Percentiles rank a stretch among this genome's conserved stretches.
These are phyloP conservation scores for Lissonota sp. DNA, from an alignment of 2,888 invertebrate genomes.

Conservation along the genomic window DNA sequence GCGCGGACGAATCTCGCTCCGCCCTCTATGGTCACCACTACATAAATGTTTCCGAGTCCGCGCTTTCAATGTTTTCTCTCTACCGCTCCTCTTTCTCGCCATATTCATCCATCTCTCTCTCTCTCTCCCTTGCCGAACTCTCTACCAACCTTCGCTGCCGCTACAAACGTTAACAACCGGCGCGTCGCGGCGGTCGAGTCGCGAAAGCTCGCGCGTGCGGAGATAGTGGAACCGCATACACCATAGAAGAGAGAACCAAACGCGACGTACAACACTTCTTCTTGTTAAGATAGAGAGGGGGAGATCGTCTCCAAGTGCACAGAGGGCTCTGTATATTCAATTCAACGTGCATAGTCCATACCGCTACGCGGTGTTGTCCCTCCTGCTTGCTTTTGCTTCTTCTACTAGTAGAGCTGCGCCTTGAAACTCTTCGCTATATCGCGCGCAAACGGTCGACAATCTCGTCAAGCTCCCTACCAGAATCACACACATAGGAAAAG, in stretches of 20 bases:
- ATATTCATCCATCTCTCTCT: slow-evolving; percentile 11
- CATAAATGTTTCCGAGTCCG: slow-evolving; percentile 38
- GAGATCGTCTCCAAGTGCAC: slow-evolving; percentile 12
- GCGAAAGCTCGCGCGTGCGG: slow-evolving; percentile 52
- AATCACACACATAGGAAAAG: slow-evolving; percentile 48
- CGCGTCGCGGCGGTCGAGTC: slow-evolving; percentile 41
- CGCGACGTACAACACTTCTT: background rate
- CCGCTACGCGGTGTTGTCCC: slow-evolving; percentile 63
- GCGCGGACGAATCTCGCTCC: slow-evolving; percentile 84
- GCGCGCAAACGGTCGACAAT: no score
- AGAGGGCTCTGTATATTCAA: background rate
- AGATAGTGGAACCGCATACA: slow-evolving; percentile 11
- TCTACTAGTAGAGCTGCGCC: slow-evolving; percentile 56
- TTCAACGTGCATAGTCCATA: slow-evolving; percentile 16
- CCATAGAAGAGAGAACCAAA: slow-evolving; percentile 1
- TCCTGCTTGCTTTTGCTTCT: slow-evolving; percentile 73
- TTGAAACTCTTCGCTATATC: no score
- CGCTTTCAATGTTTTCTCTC: slow-evolving; percentile 3
- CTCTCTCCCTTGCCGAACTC: background rate
- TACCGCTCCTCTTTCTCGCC: slow-evolving; percentile 9
- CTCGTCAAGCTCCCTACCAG: slow-evolving; percentile 27
- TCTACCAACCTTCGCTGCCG: slow-evolving; percentile 2
- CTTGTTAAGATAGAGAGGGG: background rate
- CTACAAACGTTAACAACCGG: slow-evolving; percentile 18
- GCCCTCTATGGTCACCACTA: slow-evolving; percentile 79